Conservation (phyloP, 2,888 invertebrate species). For the Siphonodentalium dalli region DNA sequence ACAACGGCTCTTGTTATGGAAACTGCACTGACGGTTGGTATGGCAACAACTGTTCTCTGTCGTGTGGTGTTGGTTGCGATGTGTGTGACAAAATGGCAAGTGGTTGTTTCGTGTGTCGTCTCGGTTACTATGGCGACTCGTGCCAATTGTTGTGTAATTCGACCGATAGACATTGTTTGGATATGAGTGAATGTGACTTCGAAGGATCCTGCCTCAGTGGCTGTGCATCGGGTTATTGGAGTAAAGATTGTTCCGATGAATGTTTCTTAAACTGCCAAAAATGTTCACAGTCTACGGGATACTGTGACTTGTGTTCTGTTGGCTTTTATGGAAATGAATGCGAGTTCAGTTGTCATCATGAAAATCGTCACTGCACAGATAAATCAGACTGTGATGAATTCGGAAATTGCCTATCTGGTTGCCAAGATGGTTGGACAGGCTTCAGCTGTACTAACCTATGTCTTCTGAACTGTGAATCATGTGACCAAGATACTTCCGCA, state of each 20-base stretch:
- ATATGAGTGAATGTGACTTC: background rate
- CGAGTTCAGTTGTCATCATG: background rate
- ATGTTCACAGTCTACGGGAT: background rate
- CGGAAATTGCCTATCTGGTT: background rate
- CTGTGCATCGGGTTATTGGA: background rate
- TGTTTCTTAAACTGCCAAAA: background rate
- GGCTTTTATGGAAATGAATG: background rate
- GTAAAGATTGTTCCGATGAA: background rate
- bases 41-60: background rate
- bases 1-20: background rate
- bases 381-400: background rate
- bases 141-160: background rate
- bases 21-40: background rate
- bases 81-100: background rate
- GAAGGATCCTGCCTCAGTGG: background rate
- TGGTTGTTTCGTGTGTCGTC: background rate
- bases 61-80: background rate
- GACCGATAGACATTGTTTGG: background rate
- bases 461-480: slow-evolving; percentile 7
- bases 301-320: background rate
- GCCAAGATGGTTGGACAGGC: background rate
- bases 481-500: slow-evolving; percentile 8
- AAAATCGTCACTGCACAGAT: slow-evolving; percentile 8
- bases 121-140: background rate
- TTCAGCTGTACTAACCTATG: background rate